phyloP scores from a whole-genome alignment of 2,113 vertebrate genomes.

The Conger conger region DNA sequence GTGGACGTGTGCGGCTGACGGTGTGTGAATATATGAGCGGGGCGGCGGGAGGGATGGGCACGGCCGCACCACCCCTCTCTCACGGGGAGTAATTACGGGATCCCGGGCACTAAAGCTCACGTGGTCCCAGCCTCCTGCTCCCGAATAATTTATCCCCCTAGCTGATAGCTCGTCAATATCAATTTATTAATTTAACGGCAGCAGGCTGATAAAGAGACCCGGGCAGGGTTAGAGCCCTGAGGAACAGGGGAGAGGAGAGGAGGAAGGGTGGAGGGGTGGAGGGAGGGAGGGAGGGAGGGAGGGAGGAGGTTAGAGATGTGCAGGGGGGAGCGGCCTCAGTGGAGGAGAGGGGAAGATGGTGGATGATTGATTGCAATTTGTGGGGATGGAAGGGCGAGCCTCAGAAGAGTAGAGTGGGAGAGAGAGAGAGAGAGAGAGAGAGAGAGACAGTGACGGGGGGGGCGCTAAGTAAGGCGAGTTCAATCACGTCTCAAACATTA shows the following conservation, averaged over 20 bases:
- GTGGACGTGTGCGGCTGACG: constrained; percentile 57
- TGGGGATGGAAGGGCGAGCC: constrained; percentile 13
- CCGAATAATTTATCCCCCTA: constrained; percentile 71
- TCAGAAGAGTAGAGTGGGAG: neutral
- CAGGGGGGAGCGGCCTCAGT: constrained; percentile 22
- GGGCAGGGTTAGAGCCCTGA: constrained; percentile 59
- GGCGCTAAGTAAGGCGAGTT: neutral
- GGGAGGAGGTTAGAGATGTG: constrained; percentile 1
- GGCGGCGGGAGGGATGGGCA: constrained; percentile 34
- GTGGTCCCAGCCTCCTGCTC: constrained; percentile 64
- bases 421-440: too few species aligned
- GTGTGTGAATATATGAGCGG: constrained; percentile 28
- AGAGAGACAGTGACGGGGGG: neutral
- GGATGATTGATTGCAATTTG: constrained; percentile 12
- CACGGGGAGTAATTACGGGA: constrained; percentile 70
- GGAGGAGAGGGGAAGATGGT: constrained; percentile 29
- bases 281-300: constrained; percentile 35
- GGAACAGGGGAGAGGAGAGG: constrained; percentile 50
- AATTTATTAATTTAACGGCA: constrained; percentile 79
- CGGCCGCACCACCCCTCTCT: constrained; percentile 53
- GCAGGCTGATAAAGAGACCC: constrained; percentile 73
- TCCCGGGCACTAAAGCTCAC: constrained; percentile 63
- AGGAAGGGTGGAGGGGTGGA: constrained; percentile 41
- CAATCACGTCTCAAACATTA: neutral
- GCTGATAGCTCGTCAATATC: constrained; percentile 78